Percentiles rank a stretch among this genome's conserved stretches.
phyloP scores from a whole-genome alignment of 2,113 vertebrate genomes.

The Protomyctophum bolini region DNA sequence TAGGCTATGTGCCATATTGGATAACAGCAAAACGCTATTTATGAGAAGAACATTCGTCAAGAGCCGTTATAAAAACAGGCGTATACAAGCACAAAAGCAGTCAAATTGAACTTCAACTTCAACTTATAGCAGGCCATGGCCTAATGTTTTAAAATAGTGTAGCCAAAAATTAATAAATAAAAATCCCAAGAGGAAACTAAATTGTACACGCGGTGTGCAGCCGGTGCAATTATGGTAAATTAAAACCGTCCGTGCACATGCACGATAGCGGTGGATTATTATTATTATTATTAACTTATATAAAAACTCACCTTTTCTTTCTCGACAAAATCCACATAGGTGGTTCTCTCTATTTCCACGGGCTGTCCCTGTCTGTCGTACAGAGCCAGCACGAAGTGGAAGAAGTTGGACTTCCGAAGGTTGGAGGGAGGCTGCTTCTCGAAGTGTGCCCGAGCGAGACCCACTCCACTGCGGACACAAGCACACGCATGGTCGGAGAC shows the following conservation, averaged over 20 bases:
- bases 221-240: too few relatives aligned
- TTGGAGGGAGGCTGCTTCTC: conserved; percentile 99
- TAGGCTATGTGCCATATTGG: conserved; percentile 20
- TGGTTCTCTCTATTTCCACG: conserved; percentile 97
- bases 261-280: too few relatives aligned
- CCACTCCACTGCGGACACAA: conserved; percentile 93
- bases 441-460: conserved; percentile 97
- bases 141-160: too few relatives aligned
- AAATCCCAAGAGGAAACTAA: too few relatives aligned
- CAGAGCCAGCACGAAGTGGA: conserved; percentile 98
- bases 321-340: conserved; percentile 95
- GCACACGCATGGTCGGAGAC: conserved; percentile 60
- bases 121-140: too few relatives aligned
- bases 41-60: conserved; percentile 4
- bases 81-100: too few relatives aligned
- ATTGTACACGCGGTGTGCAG: too few relatives aligned
- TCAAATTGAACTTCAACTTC: too few relatives aligned
- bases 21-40: conserved; percentile 28
- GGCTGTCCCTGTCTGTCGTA: conserved; percentile 98
- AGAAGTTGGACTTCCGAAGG: conserved; percentile 99
- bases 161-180: too few relatives aligned
- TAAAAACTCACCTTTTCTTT: conserved; percentile 91
- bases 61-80: conserved; percentile 6
- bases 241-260: too few relatives aligned
- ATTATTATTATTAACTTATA: too few relatives aligned